These are phyloP conservation scores for Zingel zingel DNA, from an alignment of 2,113 vertebrate species.

Conservation along the genomic window DNA sequence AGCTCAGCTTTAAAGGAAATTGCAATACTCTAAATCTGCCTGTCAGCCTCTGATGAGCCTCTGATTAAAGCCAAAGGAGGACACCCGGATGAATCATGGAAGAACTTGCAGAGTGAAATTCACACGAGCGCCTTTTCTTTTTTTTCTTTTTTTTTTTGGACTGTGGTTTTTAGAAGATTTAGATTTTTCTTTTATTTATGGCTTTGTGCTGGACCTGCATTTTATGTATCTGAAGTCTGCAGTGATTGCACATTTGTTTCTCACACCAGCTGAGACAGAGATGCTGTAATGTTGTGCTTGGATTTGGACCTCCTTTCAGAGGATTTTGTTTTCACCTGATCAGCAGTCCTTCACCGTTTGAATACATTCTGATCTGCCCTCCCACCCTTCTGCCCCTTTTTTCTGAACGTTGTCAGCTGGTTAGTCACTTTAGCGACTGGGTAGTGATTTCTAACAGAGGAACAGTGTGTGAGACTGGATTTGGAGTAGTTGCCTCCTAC, in stretches of 20 bases:
- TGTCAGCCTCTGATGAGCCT: constrained; percentile 46
- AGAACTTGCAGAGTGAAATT: constrained; percentile 32
- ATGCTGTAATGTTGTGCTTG: constrained; percentile 39
- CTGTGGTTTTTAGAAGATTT: constrained; percentile 9
- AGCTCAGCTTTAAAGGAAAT: constrained; percentile 69
- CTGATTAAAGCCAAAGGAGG: constrained; percentile 52
- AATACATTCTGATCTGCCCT: constrained; percentile 25
- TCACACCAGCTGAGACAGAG: constrained; percentile 13
- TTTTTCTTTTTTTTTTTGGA: constrained; percentile 24
- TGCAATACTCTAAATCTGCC: constrained; percentile 56
- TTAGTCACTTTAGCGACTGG: constrained; percentile 25
- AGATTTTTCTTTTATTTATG: constrained; percentile 9
- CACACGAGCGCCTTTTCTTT: not conserved
- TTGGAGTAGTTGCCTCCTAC: constrained; percentile 20
- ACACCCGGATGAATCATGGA: constrained; percentile 48
- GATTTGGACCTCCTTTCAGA: constrained; percentile 48
- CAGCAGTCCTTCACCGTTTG: constrained; percentile 34
- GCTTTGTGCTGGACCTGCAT: constrained; percentile 20
- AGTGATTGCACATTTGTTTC: constrained; percentile 38
- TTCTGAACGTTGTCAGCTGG: constrained; percentile 38
- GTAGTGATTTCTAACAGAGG: constrained; percentile 48
- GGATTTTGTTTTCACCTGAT: constrained; percentile 62
- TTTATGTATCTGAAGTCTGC: constrained; percentile 25
- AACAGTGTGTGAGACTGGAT: constrained; percentile 30
- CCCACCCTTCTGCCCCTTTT: not conserved